Base-by-base conservation (phyloP, 2,888 invertebrate genomes). In the Drosophila paramelanica region DNA sequence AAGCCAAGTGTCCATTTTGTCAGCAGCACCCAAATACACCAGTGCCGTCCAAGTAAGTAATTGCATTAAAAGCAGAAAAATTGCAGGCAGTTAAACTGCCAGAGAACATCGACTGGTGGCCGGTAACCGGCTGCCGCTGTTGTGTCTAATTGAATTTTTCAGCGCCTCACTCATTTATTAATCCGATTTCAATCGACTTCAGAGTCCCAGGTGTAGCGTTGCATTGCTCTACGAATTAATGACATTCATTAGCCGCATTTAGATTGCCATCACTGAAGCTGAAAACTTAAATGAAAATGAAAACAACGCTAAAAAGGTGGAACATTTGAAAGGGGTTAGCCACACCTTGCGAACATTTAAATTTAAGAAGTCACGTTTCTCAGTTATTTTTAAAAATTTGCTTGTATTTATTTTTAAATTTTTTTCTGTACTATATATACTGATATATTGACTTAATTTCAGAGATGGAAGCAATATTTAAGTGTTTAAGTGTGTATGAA, bases 161-260 rank as follows among this genome's bases (percentile, higher is more conserved):
- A 67, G 73, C 52, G 53, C 70, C 74, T 64, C 70, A 75, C 83
- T 81, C 88, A 89, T 89, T 88, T 89, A 88, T 89, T 88, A 89
- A 89, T 83, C 88, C 73, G 88, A 89, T 89, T 88, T 88, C 88
- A 81, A 89, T 89, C 89, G 86, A 76, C 69, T 68, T 67, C 60
- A 56, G 49, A 43, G 56, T 67, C 66, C 64, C 71, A 51, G 65
- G 43, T 67, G 77, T 62, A 27, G 41, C 65, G 52, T 59, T 67
- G 68, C 71, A 71, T 68, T 79, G 56, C 59, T 67, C 69, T 56
- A 60, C 74, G 73, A 86, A 88, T 79, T 89, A 89, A 88, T 89
- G 86, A 67, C 82, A 75, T 84, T 89, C 88, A 88, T 88, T 88
- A 88, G 88, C 77, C 67, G 68, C 84, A 78, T 79, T 83, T 81